Evolutionary conservation across 1,140 invertebrate species (phyloP).

Genomic region (Conopomorpha cramerella): DNA sequence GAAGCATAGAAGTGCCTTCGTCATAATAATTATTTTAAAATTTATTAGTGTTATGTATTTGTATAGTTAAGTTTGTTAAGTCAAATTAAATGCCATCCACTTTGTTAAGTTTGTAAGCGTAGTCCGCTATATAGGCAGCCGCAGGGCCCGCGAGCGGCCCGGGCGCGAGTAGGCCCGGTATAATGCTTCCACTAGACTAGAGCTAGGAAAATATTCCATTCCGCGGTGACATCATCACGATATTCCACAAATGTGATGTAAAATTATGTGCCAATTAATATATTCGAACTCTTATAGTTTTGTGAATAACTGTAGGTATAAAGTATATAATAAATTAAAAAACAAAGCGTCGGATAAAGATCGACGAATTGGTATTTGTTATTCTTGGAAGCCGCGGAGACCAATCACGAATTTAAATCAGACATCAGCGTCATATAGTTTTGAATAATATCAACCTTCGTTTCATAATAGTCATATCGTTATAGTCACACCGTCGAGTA

Average conservation of each 20-base stretch:
- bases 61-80: constrained; percentile 46
- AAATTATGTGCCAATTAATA: too few relatives aligned
- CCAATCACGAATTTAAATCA: constrained; percentile 32
- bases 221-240: too few relatives aligned
- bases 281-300: too few relatives aligned
- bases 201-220: too few relatives aligned
- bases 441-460: constrained; percentile 18
- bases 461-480: constrained; percentile 30
- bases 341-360: too few relatives aligned
- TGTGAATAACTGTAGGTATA: too few relatives aligned
- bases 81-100: constrained; percentile 59
- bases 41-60: constrained; percentile 18
- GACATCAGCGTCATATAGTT: constrained; percentile 18
- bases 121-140: constrained; percentile 53
- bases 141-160: too few relatives aligned
- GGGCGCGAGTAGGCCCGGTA: too few relatives aligned
- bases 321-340: constrained; percentile 17
- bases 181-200: too few relatives aligned
- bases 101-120: constrained; percentile 56
- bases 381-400: constrained; percentile 20
- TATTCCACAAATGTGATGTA: too few relatives aligned
- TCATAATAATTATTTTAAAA: constrained; percentile 46
- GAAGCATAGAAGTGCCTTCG: constrained; percentile 43
- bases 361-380: too few relatives aligned
- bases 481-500: constrained; percentile 32